Percentiles rank a stretch among this genome's conserved stretches.
phyloP scores from a whole-genome alignment of 2,888 invertebrate genomes.

The Drosophila setosimentum region DNA sequence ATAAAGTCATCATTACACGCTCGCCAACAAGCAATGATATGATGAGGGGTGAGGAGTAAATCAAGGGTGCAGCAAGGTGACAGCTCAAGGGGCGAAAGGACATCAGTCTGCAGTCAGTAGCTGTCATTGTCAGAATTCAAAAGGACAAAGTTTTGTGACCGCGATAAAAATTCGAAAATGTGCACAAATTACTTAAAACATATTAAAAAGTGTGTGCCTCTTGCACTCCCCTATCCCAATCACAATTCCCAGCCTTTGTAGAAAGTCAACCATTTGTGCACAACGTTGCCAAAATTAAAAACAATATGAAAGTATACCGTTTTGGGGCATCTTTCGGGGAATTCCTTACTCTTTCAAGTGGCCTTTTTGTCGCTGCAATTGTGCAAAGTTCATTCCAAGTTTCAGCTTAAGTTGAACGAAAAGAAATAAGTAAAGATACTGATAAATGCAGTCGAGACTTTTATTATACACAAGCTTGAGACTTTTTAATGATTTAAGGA shows the following conservation, averaged over 20 bases:
- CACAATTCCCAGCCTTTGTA: neutral
- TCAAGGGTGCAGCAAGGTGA: slow-evolving; percentile 1
- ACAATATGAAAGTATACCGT: slow-evolving; percentile 24
- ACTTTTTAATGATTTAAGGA: neutral
- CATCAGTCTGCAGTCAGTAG: slow-evolving; percentile 38
- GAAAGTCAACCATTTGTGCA: slow-evolving; percentile 33
- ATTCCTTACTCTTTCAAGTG: slow-evolving; percentile 43
- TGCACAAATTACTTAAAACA: slow-evolving; percentile 75
- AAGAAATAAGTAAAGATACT: neutral
- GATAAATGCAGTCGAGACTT: neutral
- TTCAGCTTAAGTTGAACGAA: slow-evolving; percentile 17
- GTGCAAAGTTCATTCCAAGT: slow-evolving; percentile 23
- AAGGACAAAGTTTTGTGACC: slow-evolving; percentile 73
- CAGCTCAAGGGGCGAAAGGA: slow-evolving; percentile 11
- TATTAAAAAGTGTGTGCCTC: slow-evolving; percentile 55
- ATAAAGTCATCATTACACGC: slow-evolving; percentile 77
- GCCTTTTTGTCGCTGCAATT: slow-evolving; percentile 42
- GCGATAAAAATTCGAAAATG: slow-evolving; percentile 75
- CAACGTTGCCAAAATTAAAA: slow-evolving; percentile 64
- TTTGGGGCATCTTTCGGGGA: slow-evolving; percentile 20
- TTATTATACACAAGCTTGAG: neutral
- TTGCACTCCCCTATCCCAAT: neutral
- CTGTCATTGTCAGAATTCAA: slow-evolving; percentile 50
- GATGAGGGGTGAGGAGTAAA: neutral
- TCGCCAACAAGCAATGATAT: slow-evolving; percentile 59